Evolutionary conservation across 2,888 invertebrate genomes (phyloP).

Genomic region (Spatulosminthurus flaviceps): DNA sequence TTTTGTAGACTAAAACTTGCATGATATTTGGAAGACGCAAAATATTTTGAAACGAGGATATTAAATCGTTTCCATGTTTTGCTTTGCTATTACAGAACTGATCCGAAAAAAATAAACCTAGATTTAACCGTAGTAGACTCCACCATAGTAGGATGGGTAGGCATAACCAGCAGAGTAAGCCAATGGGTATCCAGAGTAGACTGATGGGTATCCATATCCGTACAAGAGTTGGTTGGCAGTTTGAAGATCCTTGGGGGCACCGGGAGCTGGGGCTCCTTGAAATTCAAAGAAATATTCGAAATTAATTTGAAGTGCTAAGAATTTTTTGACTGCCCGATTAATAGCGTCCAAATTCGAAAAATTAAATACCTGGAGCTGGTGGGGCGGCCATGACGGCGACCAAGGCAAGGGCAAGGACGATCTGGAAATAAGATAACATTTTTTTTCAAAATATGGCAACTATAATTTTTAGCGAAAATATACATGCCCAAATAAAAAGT

Average conservation of each 20-base stretch:
- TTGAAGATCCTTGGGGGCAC: conserved; percentile 45
- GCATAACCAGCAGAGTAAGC: conserved; percentile 33
- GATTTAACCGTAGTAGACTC: conserved; percentile 44
- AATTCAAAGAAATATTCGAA: background rate
- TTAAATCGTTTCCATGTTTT: background rate
- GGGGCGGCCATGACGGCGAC: conserved; percentile 50
- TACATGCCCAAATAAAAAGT: background rate
- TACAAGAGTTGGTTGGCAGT: conserved; percentile 49
- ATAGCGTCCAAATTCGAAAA: background rate
- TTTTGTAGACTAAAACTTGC: background rate
- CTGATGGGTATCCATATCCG: conserved; percentile 35
- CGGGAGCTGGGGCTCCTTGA: conserved; percentile 28
- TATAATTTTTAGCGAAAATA: conserved; percentile 5
- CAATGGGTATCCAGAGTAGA: conserved; percentile 12
- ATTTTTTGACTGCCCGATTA: background rate
- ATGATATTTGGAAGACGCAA: background rate
- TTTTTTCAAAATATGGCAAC: background rate
- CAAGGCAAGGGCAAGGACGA: conserved; percentile 47
- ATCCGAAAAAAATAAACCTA: background rate
- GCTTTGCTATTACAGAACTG: background rate
- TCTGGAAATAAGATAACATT: conserved; percentile 1
- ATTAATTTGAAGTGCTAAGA: background rate
- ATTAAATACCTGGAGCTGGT: conserved; percentile 47
- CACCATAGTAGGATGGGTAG: conserved; percentile 19
- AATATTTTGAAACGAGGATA: background rate